These are phyloP conservation scores for Rhamnusium bicolor DNA, from an alignment of 2,888 invertebrate species.

Conservation along the genomic window DNA sequence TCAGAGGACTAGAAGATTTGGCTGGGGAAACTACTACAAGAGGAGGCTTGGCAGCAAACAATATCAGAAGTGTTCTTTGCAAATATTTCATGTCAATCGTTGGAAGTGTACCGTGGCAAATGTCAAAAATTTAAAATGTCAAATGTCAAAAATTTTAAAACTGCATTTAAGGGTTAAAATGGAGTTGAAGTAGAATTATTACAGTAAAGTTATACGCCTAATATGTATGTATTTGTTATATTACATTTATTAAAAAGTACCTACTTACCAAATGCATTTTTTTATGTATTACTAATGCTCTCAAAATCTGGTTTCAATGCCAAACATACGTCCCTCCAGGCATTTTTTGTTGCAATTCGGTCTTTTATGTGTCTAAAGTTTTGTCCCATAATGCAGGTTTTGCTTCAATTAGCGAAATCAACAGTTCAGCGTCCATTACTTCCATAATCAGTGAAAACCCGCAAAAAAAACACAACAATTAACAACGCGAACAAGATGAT, in stretches of 20 bases:
- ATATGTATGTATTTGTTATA: neutral
- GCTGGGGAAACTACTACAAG: conserved; percentile 26
- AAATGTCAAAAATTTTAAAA: conserved; percentile 4
- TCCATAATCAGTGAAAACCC: neutral
- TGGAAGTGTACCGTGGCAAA: neutral
- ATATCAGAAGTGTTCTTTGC: conserved; percentile 22
- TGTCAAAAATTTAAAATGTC: neutral
- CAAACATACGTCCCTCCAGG: conserved; percentile 32
- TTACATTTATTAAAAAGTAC: neutral
- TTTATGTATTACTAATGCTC: conserved; percentile 21
- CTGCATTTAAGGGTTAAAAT: neutral
- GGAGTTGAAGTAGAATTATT: too few species aligned
- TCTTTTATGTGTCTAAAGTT: conserved; percentile 26
- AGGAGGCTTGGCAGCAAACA: conserved; percentile 27
- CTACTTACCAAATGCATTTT: conserved; percentile 35
- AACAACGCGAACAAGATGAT: neutral
- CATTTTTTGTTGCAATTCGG: conserved; percentile 28
- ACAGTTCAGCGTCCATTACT: conserved; percentile 27
- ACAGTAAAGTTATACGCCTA: neutral
- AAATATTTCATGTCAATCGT: conserved; percentile 22
- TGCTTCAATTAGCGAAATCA: conserved; percentile 29
- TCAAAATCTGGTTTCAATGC: conserved; percentile 28
- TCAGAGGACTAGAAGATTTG: conserved; percentile 25
- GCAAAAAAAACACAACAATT: neutral
- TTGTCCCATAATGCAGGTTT: conserved; percentile 35